phyloP scores from a whole-genome alignment of 1,140 invertebrate species.

The Brachionus angularis region DNA sequence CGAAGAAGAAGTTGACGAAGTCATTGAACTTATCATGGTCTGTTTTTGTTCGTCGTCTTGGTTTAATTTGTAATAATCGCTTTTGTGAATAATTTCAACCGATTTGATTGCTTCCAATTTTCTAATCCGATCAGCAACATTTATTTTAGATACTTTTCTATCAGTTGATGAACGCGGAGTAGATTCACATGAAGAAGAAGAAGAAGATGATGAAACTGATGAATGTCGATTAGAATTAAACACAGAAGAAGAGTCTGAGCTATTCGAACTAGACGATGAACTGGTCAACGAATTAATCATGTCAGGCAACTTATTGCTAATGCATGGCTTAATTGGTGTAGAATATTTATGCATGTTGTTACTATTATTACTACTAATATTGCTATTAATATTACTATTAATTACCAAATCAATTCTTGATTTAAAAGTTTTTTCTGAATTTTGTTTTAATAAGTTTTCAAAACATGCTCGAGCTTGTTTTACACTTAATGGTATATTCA shows the following conservation, averaged over 20 bases:
- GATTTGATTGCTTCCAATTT: conserved; percentile 8
- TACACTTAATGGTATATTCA: conserved; percentile 15
- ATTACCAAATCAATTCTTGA: neutral
- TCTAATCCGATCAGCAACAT: conserved; percentile 5
- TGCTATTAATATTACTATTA: neutral
- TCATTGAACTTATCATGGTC: neutral
- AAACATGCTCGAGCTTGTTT: conserved; percentile 36
- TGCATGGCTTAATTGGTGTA: no score
- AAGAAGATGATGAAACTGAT: neutral
- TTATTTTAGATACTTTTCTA: neutral
- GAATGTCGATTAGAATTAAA: conserved; percentile 18
- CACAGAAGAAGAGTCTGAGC: conserved; percentile 3
- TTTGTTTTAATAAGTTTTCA: neutral
- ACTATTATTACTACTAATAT: no score
- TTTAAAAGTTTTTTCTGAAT: neutral
- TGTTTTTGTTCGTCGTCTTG: no score
- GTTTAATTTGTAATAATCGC: no score
- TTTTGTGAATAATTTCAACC: neutral
- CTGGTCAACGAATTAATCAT: conserved; percentile 11
- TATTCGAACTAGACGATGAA: conserved; percentile 16
- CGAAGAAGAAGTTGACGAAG: neutral
- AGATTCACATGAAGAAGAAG: conserved; percentile 12
- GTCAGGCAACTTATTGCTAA: no score
- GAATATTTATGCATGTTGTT: neutral
- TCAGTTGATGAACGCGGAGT: neutral